Conservation (phyloP, 2,113 vertebrate species). For the Archilochus colubris region DNA sequence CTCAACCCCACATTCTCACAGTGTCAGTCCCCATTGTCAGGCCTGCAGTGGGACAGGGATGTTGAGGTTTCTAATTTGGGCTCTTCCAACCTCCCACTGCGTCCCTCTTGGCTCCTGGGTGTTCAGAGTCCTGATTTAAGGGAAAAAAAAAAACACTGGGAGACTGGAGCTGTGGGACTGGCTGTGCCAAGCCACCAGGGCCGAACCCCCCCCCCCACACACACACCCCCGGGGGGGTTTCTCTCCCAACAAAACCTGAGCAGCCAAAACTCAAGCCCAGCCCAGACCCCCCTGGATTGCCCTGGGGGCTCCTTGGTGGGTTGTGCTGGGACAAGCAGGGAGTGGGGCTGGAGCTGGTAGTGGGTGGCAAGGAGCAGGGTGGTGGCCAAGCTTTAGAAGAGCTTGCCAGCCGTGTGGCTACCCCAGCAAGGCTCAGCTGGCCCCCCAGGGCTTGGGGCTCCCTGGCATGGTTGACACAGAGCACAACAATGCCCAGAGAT, state of each 20-base stretch:
- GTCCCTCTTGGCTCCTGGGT: neutral
- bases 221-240: neutral
- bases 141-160: neutral
- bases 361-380: neutral
- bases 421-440: accelerated
- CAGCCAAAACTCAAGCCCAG: neutral
- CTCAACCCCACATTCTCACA: accelerated
- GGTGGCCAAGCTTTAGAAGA: neutral
- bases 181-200: neutral
- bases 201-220: neutral
- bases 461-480: neutral
- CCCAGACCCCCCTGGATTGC: neutral
- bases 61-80: neutral
- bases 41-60: neutral
- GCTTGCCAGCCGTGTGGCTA: neutral
- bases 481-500: neutral
- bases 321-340: neutral
- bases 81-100: neutral
- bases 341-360: accelerated
- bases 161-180: neutral
- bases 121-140: neutral
- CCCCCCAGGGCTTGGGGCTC: neutral
- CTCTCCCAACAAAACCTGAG: neutral
- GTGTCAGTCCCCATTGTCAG: accelerated
- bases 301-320: neutral